Conservation (phyloP, 2,113 vertebrate genomes). For the Thamnophis sirtalis region DNA sequence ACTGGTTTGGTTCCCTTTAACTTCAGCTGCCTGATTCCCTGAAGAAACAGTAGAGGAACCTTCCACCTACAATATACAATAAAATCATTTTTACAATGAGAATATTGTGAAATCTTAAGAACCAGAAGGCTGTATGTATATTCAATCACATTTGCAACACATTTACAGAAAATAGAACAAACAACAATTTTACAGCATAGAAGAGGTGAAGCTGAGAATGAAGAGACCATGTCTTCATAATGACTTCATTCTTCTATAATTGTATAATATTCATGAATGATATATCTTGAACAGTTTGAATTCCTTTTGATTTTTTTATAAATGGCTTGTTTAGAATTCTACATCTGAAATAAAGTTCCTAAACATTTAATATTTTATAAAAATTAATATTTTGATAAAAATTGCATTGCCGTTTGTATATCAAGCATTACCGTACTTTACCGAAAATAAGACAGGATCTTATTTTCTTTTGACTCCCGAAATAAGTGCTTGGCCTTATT, state of each 20-base stretch:
- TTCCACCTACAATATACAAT: conserved; percentile 72
- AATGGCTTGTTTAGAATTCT: neutral
- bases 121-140: neutral
- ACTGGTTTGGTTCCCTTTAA: conserved; percentile 73
- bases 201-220: neutral
- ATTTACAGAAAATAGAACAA: neutral
- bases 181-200: neutral
- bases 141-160: neutral
- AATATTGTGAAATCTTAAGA: neutral
- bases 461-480: too few relatives aligned
- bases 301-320: neutral
- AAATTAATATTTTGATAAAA: neutral
- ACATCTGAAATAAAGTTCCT: neutral
- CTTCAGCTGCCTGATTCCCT: conserved; percentile 74
- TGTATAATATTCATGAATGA: neutral
- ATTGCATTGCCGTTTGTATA: neutral
- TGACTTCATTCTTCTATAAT: neutral
- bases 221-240: neutral
- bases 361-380: neutral
- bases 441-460: too few relatives aligned
- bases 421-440: neutral
- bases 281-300: neutral
- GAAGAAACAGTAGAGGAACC: conserved; percentile 77
- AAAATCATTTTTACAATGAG: neutral
- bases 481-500: too few relatives aligned